Percentiles rank a stretch among this genome's conserved stretches.
Conservation (phyloP, 2,113 vertebrate genomes). For the Epinephelus cyanopodus region DNA sequence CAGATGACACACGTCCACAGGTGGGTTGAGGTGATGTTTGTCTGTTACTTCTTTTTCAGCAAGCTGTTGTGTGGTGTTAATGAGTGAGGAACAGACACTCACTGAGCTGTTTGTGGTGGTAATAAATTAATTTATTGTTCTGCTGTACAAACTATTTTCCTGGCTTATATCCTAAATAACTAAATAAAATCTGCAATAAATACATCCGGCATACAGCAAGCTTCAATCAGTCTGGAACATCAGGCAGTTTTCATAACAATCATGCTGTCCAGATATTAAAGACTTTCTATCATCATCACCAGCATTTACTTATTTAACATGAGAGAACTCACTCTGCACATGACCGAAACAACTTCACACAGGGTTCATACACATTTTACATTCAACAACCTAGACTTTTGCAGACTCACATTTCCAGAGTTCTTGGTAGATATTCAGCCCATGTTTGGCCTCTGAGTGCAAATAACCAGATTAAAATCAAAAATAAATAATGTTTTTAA, state of each 20-base stretch:
- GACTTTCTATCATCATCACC: slow-evolving; percentile 1
- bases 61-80: neutral
- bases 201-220: slow-evolving; percentile 25
- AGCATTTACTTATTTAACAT: neutral
- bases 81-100: neutral
- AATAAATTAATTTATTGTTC: slow-evolving; percentile 40
- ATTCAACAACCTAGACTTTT: no score
- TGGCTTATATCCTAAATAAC: neutral
- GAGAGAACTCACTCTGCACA: neutral
- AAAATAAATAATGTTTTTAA: no score
- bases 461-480: no score
- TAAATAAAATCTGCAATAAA: slow-evolving; percentile 21
- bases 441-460: no score
- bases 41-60: neutral
- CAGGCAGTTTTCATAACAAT: slow-evolving; percentile 9
- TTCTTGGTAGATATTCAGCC: no score
- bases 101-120: neutral
- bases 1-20: neutral
- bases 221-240: slow-evolving; percentile 9
- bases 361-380: no score
- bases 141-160: neutral
- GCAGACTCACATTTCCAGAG: no score
- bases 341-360: neutral
- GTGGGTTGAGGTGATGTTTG: no score
- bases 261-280: slow-evolving; percentile 21